These are phyloP conservation scores for Sylvicola cinctus DNA, from an alignment of 2,888 invertebrate genomes.

Conservation along the genomic window DNA sequence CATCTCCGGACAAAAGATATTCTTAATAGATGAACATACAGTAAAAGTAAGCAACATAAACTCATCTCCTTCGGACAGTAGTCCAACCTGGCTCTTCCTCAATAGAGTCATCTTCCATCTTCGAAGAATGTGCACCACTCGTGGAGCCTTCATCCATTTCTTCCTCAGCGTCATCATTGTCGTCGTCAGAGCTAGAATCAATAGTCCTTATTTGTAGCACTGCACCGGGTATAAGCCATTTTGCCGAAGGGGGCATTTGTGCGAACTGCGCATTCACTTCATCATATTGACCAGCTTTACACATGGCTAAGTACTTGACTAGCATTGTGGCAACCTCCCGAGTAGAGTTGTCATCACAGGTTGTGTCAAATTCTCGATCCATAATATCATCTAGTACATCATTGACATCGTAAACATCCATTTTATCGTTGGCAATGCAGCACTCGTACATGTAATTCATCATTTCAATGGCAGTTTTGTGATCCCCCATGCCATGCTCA, in stretches of 20 bases:
- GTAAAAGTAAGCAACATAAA: no score
- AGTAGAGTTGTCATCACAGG: constrained; percentile 49
- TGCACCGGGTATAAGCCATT: constrained; percentile 33
- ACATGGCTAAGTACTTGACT: constrained; percentile 31
- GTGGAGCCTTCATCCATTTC: constrained; percentile 15
- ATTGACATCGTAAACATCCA: constrained; percentile 35
- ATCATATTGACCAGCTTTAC: constrained; percentile 32
- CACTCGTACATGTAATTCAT: constrained; percentile 41
- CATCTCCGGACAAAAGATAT: no score
- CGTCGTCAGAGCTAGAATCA: constrained; percentile 22
- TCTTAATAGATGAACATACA: no score
- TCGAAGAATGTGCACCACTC: neutral
- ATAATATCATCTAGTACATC: constrained; percentile 46
- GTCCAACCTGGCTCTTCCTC: constrained; percentile 5
- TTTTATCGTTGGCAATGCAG: constrained; percentile 35
- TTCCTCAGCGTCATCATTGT: constrained; percentile 20
- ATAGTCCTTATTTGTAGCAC: constrained; percentile 17
- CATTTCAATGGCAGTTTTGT: constrained; percentile 39
- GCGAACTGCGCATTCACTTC: constrained; percentile 34
- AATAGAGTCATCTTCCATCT: neutral
- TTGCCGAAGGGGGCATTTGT: constrained; percentile 35
- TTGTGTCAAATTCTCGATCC: constrained; percentile 52
- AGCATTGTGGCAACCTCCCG: constrained; percentile 40
- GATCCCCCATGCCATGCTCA: constrained; percentile 32
- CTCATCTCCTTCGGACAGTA: constrained; percentile 1